Evolutionary conservation across 2,888 invertebrate genomes (phyloP).

Genomic region (Scotopteryx bipunctaria): DNA sequence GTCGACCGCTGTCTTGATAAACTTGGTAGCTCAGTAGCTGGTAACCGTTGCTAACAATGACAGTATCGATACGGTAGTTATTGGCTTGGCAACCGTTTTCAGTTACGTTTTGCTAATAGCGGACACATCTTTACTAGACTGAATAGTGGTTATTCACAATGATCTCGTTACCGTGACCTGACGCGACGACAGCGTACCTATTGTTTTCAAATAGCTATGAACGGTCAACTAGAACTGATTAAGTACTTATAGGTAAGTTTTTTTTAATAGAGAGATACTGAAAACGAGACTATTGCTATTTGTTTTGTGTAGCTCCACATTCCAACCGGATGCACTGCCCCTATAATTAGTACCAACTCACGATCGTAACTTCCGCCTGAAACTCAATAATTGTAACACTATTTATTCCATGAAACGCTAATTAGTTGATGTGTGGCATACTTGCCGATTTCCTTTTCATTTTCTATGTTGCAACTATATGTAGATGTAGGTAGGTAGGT

Average conservation of each 20-base stretch:
- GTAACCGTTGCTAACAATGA: too few species aligned
- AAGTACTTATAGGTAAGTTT: too few species aligned
- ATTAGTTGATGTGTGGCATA: not conserved
- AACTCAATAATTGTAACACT: conserved; percentile 21
- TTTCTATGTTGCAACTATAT: too few species aligned
- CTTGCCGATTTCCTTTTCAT: not conserved
- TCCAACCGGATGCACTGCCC: conserved; percentile 7
- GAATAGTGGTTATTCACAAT: conserved; percentile 11
- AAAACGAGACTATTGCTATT: not conserved
- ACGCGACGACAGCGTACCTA: conserved; percentile 11
- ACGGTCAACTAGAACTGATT: not conserved
- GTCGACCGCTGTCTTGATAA: too few species aligned
- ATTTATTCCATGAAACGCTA: conserved; percentile 18
- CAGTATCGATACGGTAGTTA: too few species aligned
- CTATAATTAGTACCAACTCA: conserved; percentile 10
- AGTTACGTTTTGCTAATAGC: too few species aligned
- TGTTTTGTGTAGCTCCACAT: not conserved
- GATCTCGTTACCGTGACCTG: conserved; percentile 23
- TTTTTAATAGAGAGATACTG: too few species aligned
- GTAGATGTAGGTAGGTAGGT: too few species aligned
- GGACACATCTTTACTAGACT: too few species aligned
- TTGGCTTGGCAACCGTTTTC: too few species aligned
- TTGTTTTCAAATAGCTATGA: conserved; percentile 1
- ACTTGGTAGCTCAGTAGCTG: too few species aligned
- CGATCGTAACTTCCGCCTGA: conserved; percentile 19